Conservation (phyloP, 2,888 invertebrate genomes). For the Luffia ferchaultella region DNA sequence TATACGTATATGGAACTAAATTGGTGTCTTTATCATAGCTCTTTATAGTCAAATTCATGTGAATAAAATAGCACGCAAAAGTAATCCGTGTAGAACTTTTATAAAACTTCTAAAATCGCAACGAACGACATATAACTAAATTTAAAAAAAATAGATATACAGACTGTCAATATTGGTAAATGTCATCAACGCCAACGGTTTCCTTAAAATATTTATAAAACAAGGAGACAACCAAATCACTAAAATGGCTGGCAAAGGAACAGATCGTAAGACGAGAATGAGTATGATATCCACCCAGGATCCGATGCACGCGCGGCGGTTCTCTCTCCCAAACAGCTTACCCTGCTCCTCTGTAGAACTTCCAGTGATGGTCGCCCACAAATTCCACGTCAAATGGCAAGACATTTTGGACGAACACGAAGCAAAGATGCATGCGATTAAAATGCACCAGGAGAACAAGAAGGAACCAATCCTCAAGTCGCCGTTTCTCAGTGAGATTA, state of each 20-base stretch:
- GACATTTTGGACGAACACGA: slow-evolving; percentile 37
- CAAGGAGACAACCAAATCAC: background rate
- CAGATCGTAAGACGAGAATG: slow-evolving; percentile 36
- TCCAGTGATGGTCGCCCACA: slow-evolving; percentile 27
- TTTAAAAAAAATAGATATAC: no score
- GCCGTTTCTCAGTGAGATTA: slow-evolving; percentile 37
- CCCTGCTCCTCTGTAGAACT: slow-evolving; percentile 48
- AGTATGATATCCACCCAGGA: slow-evolving; percentile 23
- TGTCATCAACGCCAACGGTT: no score
- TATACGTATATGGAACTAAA: no score
- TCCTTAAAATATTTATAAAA: background rate
- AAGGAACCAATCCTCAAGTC: slow-evolving; percentile 24
- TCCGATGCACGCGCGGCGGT: slow-evolving; percentile 20
- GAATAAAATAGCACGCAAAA: no score
- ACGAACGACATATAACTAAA: no score
- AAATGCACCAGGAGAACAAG: slow-evolving; percentile 30
- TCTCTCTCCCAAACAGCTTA: slow-evolving; percentile 42
- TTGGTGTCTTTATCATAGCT: no score
- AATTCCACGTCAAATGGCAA: slow-evolving; percentile 35
- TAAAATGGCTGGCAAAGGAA: slow-evolving; percentile 35
- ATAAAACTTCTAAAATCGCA: no score
- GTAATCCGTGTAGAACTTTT: no score
- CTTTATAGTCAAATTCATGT: no score
- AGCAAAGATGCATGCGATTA: slow-evolving; percentile 26
- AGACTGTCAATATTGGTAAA: no score